A percentile compares a stretch with the other conserved stretches of the same genome.
Conservation (phyloP, 2,113 vertebrate species). For the Girardinichthys multiradiatus region DNA sequence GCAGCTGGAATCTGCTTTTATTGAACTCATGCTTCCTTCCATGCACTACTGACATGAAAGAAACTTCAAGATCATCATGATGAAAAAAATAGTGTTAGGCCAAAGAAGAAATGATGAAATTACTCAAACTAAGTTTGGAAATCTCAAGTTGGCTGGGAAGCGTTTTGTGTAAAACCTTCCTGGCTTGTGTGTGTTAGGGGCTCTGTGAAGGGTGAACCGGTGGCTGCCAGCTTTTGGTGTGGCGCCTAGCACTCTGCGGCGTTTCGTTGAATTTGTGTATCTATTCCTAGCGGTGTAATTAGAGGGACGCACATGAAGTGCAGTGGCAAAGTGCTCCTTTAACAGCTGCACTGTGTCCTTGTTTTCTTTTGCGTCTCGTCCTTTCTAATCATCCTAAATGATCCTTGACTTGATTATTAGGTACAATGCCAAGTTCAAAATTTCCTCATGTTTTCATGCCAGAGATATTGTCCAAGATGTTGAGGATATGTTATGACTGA, state of each 20-base stretch:
- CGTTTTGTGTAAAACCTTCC: constrained; percentile 69
- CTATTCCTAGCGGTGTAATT: constrained; percentile 78
- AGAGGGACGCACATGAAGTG: constrained; percentile 73
- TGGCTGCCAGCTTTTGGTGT: constrained; percentile 67
- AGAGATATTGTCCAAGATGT: constrained; percentile 43
- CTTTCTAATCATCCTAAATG: constrained; percentile 68
- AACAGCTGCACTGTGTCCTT: constrained; percentile 75
- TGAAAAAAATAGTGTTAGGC: constrained; percentile 47
- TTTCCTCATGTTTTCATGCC: constrained; percentile 59
- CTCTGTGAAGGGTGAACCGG: constrained; percentile 56
- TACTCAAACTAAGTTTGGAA: constrained; percentile 60
- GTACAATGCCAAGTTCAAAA: constrained; percentile 70
- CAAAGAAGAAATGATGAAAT: constrained; percentile 63
- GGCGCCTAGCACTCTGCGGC: constrained; percentile 65
- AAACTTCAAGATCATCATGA: constrained; percentile 50
- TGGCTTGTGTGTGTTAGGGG: constrained; percentile 70
- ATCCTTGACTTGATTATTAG: constrained; percentile 74
- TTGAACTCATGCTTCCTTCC: constrained; percentile 27
- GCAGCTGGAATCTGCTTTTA: constrained; percentile 36
- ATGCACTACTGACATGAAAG: constrained; percentile 23
- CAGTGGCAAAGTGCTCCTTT: constrained; percentile 68
- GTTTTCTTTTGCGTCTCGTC: constrained; percentile 75
- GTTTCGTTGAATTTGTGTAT: constrained; percentile 66
- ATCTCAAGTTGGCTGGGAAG: constrained; percentile 59
- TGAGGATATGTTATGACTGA: constrained; percentile 40